Evolutionary conservation across 2,888 invertebrate species (phyloP).

Genomic region (Stenotaenia linearis): DNA sequence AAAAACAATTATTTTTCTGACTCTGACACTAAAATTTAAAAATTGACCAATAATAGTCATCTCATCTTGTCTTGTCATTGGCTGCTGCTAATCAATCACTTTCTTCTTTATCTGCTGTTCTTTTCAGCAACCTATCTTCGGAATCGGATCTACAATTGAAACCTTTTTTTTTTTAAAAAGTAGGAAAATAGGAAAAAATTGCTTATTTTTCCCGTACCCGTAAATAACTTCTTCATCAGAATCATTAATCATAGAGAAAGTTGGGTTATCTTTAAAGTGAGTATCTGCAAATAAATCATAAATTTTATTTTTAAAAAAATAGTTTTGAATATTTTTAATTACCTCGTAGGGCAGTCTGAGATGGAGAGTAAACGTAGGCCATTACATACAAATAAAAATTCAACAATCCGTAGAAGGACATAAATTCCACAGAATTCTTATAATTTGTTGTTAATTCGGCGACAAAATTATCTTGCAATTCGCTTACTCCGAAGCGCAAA

Average conservation of each 20-base stretch:
- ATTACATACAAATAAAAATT: conserved; percentile 91
- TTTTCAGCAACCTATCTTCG: conserved; percentile 39
- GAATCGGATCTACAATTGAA: conserved; percentile 38
- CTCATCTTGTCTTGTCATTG: too few species aligned
- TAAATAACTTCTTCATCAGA: conserved; percentile 96
- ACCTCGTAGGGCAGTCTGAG: conserved; percentile 75
- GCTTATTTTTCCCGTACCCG: conserved; percentile 57
- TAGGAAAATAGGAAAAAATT: too few species aligned
- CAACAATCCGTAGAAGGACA: conserved; percentile 87
- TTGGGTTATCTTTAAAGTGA: conserved; percentile 92
- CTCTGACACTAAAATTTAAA: neutral
- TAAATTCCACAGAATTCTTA: conserved; percentile 88
- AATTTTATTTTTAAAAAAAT: neutral
- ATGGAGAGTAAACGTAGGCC: conserved; percentile 91
- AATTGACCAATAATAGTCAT: too few species aligned
- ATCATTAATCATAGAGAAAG: conserved; percentile 97
- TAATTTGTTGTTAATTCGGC: conserved; percentile 79
- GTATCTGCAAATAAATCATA: conserved; percentile 60
- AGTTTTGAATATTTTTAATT: too few species aligned
- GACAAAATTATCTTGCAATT: conserved; percentile 90
- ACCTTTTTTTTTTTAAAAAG: too few species aligned
- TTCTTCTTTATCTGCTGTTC: conserved; percentile 39
- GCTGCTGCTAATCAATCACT: conserved; percentile 38
- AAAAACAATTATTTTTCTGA: neutral
- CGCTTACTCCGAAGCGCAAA: conserved; percentile 78